A percentile compares a stretch with the other conserved stretches of the same genome.
Conservation (phyloP, 2,888 invertebrate genomes). For the Platycheirus rosarum region DNA sequence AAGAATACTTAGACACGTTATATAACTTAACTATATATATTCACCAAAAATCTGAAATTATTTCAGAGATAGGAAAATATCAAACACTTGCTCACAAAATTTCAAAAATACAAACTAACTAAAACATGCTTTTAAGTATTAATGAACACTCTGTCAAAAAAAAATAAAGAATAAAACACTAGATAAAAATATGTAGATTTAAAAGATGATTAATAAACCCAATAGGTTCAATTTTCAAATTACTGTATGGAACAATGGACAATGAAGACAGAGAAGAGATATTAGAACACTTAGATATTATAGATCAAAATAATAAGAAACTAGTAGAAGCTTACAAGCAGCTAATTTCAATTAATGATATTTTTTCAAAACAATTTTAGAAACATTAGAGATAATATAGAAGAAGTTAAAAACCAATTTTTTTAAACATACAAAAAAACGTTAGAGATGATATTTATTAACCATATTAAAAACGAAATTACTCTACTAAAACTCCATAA, state of each 20-base stretch:
- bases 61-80: not conserved
- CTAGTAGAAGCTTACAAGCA: not conserved
- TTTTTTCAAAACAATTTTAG: conserved; percentile 8
- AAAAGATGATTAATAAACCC: too few species aligned
- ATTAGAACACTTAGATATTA: conserved; percentile 10
- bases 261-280: conserved; percentile 21
- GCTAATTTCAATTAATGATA: not conserved
- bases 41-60: not conserved
- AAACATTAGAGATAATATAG: conserved; percentile 6
- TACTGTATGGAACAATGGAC: conserved; percentile 4
- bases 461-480: conserved; percentile 1
- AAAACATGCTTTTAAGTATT: not conserved
- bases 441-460: conserved; percentile 12
- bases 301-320: conserved; percentile 6
- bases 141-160: too few species aligned
- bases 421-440: not conserved
- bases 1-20: too few species aligned
- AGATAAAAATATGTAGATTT: too few species aligned
- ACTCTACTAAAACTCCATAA: not conserved
- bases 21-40: not conserved
- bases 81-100: not conserved
- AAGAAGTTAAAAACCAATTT: conserved; percentile 3
- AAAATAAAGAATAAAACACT: too few species aligned
- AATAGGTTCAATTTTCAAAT: too few species aligned
- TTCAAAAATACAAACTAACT: not conserved